Base-by-base conservation (phyloP, 2,797 vertebrate genomes). In the Myiotriccus ornatus region DNA sequence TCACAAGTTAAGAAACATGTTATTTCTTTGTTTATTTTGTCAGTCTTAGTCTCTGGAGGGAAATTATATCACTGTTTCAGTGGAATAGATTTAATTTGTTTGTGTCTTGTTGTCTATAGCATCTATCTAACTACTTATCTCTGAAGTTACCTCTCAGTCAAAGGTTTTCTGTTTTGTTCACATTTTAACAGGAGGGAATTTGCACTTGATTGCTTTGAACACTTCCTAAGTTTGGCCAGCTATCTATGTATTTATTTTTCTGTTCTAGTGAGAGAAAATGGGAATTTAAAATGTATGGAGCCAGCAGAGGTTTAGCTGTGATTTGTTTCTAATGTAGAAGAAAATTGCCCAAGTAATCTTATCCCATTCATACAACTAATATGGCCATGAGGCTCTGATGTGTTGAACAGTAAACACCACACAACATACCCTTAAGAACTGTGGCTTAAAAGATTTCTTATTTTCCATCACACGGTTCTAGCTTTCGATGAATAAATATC, bases 1-100 rank as follows among this genome's bases (percentile, higher is more conserved):
- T 98, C 95, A 97, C 97, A 98, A 97, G 96, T 97, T 97, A 97
- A 98, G 96, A 97, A 98, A 97, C 94, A 96, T 93, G 97, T 97
- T 98, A 97, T 98, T 97, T 97, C 98, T 98, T 98, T 98, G 98
- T 98, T 98, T 98, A 97, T 98, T 98, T 98, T 98, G 97, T 98
- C 98, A 98, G 90, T 96, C 95, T 97, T 97, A 95, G 97, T 98
- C 98, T 97, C 98, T 96, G 92, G 97, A 98, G 98, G 97, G 95
- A 97, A 98, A 98, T 98, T 98, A 98, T 97, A 97, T 97, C 95
- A 97, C 91, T 98, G 95, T 97, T 98, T 97, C 97, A 97, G 96
- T 97, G 95, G 94, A 97, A 97, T 97, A 97, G 96, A 96, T 98
- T 97, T 98, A 97, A 98, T 97, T 97, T 98, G 90, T 98, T 97